Evolutionary conservation across 1,140 invertebrate species (phyloP).

Genomic region (Scylla paramamosain): DNA sequence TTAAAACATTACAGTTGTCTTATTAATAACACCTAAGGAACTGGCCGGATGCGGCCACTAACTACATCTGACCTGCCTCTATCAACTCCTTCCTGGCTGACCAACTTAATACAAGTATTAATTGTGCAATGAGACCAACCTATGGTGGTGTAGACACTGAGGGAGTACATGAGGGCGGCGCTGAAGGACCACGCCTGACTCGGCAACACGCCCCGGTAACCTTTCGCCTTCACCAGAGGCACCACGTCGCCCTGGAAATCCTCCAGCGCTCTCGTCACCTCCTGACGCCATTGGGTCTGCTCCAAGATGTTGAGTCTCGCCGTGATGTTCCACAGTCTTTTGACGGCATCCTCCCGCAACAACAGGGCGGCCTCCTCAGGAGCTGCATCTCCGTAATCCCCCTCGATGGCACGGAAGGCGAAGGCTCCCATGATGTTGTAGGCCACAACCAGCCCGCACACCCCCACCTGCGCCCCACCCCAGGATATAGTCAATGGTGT

Average conservation of each 20-base stretch:
- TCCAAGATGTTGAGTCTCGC: constrained; percentile 71
- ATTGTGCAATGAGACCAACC: constrained; percentile 46
- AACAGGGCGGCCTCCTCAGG: constrained; percentile 58
- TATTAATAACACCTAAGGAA: no score
- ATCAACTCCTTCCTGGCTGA: no score
- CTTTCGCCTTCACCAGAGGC: constrained; percentile 65
- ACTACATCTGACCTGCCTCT: no score
- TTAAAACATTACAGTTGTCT: no score
- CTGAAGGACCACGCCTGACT: constrained; percentile 75
- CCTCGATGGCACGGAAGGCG: constrained; percentile 75
- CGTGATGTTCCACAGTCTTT: constrained; percentile 73
- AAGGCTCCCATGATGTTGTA: constrained; percentile 77
- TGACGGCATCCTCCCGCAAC: constrained; percentile 51
- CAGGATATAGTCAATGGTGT: background rate
- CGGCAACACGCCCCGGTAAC: constrained; percentile 68
- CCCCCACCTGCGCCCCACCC: constrained; percentile 72
- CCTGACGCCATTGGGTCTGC: constrained; percentile 63
- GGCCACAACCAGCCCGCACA: constrained; percentile 76
- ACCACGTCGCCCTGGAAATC: constrained; percentile 69
- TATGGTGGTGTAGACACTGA: constrained; percentile 77
- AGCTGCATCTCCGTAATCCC: constrained; percentile 41
- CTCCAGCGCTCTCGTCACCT: constrained; percentile 47
- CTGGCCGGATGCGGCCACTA: no score
- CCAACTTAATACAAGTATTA: no score
- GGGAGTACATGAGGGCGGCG: constrained; percentile 76